Base-by-base conservation (phyloP, 2,113 vertebrate genomes). In the Hystrix brachyura region DNA sequence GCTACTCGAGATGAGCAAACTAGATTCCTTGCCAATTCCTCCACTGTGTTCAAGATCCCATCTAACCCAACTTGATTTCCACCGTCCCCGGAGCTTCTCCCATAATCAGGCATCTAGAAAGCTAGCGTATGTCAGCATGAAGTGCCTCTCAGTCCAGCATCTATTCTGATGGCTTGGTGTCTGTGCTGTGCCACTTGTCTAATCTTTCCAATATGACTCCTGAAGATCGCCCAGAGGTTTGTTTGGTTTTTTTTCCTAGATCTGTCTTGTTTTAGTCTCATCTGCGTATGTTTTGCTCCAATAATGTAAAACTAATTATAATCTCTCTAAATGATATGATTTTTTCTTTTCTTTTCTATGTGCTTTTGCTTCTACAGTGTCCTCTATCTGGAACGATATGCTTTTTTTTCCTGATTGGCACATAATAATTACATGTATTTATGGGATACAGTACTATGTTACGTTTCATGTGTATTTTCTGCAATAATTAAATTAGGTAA, bases 81-180 rank as follows among this genome's bases (percentile, higher is more conserved):
- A 48, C 53, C 4, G 2, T 53, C 62, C 57, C 29, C 6, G 25
- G 53, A 29, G 17, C 87, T 79, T 71, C 51, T 59, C 59, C 57
- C 15, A 43, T 21, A 79, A 79, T n/a, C 48, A 81, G 29, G 23
- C 60, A 55, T 90, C 90, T 43, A 13, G 34, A 57, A 55, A 25
- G 7, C 5, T 83, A 32, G 65, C 1, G 3, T 29, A 1, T 34
- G 5, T 4, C 27, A 64, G 7, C 23, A 13, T 3, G 55, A 11
- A 7, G 6, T 69, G 71, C 38, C 29, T 71, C 53, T 12, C 48
- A 34, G 55, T 15, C 32, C n/a, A 81, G 46, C 12, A 17, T 64
- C 43, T 87, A 25, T 34, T 76, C 67, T 82, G 74, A 78, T 1
- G 65, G 29, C 51, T 82, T 78, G 46, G 27, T 82, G 18, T 15